Percentiles rank a stretch among this genome's conserved stretches.
Evolutionary conservation across 2,797 vertebrate species (phyloP).

Genomic region (Hozukius guyotensis): DNA sequence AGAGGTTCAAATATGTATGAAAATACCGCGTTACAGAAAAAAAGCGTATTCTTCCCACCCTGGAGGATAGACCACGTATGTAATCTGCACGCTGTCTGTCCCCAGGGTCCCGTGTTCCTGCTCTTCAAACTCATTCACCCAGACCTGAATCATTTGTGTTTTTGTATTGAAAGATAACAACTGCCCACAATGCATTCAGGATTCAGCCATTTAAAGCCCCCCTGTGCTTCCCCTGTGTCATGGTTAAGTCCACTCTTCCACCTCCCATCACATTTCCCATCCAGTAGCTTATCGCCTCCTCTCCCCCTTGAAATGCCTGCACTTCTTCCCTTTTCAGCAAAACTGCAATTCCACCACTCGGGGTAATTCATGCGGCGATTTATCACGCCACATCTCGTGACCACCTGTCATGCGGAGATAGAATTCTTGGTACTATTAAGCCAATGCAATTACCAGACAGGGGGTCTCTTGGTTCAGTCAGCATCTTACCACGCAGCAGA

Average conservation of each 20-base stretch:
- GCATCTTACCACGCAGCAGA: slow-evolving; percentile 52
- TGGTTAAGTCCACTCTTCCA: slow-evolving; percentile 36
- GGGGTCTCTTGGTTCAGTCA: slow-evolving; percentile 61
- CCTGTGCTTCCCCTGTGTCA: slow-evolving; percentile 32
- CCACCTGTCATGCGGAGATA: slow-evolving; percentile 77
- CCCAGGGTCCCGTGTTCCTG: slow-evolving; percentile 43
- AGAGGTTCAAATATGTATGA: slow-evolving; percentile 80
- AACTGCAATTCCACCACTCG: slow-evolving; percentile 52
- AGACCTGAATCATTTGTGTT: slow-evolving; percentile 67
- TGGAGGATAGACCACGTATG: slow-evolving; percentile 49
- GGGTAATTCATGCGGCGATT: slow-evolving; percentile 71
- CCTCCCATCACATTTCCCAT: slow-evolving; percentile 55
- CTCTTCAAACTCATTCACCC: slow-evolving; percentile 71
- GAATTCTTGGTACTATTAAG: slow-evolving; percentile 59
- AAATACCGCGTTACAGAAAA: slow-evolving; percentile 53
- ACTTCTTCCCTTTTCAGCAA: slow-evolving; percentile 45
- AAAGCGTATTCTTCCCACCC: slow-evolving; percentile 36
- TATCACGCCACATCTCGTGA: slow-evolving; percentile 72
- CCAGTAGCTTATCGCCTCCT: slow-evolving; percentile 56
- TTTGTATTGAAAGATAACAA: slow-evolving; percentile 71
- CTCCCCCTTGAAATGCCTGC: slow-evolving; percentile 20
- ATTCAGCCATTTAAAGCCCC: slow-evolving; percentile 41
- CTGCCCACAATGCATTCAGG: slow-evolving; percentile 52
- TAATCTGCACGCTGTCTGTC: slow-evolving; percentile 66
- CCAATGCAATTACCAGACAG: slow-evolving; percentile 67